phyloP scores from a whole-genome alignment of 2,888 invertebrate species.

The Diaphora mendica region DNA sequence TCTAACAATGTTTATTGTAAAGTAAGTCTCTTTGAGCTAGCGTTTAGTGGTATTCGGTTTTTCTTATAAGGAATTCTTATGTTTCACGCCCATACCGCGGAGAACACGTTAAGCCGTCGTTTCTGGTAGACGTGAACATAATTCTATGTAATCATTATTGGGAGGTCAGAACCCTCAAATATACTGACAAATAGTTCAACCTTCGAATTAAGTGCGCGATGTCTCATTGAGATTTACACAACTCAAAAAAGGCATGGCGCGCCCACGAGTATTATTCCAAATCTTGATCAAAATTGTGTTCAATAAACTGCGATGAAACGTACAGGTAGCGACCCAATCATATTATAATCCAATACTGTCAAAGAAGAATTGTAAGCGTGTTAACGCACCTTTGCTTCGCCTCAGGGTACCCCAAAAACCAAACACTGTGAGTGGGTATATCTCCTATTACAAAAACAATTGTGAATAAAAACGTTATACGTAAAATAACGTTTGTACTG shows the following conservation, averaged over 20 bases:
- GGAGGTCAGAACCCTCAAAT: no score
- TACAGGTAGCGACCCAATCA: slow-evolving; percentile 16
- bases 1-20: neutral
- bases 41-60: no score
- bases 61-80: no score
- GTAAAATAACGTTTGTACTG: slow-evolving; percentile 11
- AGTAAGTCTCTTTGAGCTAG: neutral
- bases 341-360: slow-evolving; percentile 20
- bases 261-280: neutral
- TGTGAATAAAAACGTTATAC: slow-evolving; percentile 1
- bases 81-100: no score
- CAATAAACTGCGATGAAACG: slow-evolving; percentile 19
- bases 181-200: no score
- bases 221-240: no score
- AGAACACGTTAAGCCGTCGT: no score
- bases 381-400: slow-evolving; percentile 13
- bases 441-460: slow-evolving; percentile 6
- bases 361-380: slow-evolving; percentile 20
- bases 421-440: slow-evolving; percentile 9
- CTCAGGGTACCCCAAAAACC: slow-evolving; percentile 14
- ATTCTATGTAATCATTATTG: no score
- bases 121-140: no score
- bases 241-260: no score
- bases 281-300: slow-evolving; percentile 2
- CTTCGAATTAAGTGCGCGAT: no score